A percentile compares a stretch with the other conserved stretches of the same genome.
phyloP scores from a whole-genome alignment of 2,113 vertebrate genomes.

The Phylloscopus trochiloides region DNA sequence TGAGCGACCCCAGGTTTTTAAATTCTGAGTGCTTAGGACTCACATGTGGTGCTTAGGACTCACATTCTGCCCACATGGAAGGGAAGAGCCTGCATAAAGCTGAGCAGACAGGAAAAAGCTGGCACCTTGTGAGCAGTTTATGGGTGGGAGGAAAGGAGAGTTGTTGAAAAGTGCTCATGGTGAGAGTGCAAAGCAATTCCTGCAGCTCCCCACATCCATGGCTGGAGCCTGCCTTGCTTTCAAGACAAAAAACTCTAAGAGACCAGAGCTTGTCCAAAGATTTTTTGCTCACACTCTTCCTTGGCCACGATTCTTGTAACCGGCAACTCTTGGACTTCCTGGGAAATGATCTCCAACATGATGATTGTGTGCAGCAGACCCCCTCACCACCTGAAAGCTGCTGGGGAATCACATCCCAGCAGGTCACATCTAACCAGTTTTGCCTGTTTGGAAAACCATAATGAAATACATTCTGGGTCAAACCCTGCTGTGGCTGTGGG shows the following conservation, averaged over 20 bases:
- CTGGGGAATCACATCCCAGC: neutral
- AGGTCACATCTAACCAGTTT: neutral
- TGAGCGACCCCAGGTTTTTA: rapidly evolving
- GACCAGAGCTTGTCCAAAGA: neutral
- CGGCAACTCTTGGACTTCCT: neutral
- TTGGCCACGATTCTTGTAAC: neutral
- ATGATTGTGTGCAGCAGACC: neutral
- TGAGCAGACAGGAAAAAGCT: neutral
- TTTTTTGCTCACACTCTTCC: neutral
- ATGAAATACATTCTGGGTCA: neutral
- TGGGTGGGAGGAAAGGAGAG: neutral
- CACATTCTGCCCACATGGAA: rapidly evolving
- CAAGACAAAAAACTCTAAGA: neutral
- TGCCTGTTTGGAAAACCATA: neutral
- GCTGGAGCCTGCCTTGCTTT: neutral
- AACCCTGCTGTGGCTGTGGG: neutral
- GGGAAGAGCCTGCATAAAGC: neutral
- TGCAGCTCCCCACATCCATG: neutral
- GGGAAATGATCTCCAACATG: neutral
- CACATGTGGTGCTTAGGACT: neutral
- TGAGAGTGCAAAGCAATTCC: neutral
- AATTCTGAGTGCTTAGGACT: neutral
- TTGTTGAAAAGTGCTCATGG: neutral
- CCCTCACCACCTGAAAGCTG: neutral
- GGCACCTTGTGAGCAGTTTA: neutral